These are phyloP conservation scores for Scaptomyza reducta DNA, from an alignment of 2,888 invertebrate species.

Conservation along the genomic window DNA sequence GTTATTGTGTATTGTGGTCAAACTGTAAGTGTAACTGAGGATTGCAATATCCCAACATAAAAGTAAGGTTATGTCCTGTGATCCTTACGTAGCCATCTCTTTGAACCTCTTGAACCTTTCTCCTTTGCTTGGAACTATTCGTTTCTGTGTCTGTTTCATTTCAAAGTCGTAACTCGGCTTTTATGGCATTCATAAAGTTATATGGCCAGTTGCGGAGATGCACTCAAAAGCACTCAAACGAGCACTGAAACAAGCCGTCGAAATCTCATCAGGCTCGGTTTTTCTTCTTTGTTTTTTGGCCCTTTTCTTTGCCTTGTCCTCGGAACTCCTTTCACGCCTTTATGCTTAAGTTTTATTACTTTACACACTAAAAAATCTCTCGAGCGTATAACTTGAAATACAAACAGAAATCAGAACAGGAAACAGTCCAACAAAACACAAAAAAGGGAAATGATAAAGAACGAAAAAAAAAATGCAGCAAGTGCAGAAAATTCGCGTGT, in stretches of 20 bases:
- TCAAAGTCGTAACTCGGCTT: slow-evolving; percentile 19
- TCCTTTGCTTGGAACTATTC: slow-evolving; percentile 1
- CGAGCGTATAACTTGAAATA: slow-evolving; percentile 71
- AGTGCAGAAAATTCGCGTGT: slow-evolving; percentile 65
- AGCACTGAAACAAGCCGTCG: background rate
- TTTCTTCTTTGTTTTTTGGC: background rate
- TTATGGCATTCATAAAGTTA: slow-evolving; percentile 57
- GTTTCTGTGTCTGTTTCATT: background rate
- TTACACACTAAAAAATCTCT: slow-evolving; percentile 64
- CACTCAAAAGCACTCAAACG: slow-evolving; percentile 29
- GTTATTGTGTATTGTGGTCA: background rate
- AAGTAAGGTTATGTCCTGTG: background rate
- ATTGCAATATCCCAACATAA: background rate
- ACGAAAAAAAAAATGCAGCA: slow-evolving; percentile 41
- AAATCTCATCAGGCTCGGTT: background rate
- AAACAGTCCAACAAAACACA: slow-evolving; percentile 43
- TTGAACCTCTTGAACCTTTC: no score
- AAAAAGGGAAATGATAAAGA: slow-evolving; percentile 30
- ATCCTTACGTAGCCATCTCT: background rate
- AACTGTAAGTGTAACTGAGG: background rate
- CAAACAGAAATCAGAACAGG: slow-evolving; percentile 76
- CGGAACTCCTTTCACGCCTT: slow-evolving; percentile 46
- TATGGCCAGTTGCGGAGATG: slow-evolving; percentile 46
- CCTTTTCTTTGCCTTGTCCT: background rate
- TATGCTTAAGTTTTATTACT: slow-evolving; percentile 69